Conservation (phyloP, 2,113 vertebrate species). For the Pachypanchax playfairii region DNA sequence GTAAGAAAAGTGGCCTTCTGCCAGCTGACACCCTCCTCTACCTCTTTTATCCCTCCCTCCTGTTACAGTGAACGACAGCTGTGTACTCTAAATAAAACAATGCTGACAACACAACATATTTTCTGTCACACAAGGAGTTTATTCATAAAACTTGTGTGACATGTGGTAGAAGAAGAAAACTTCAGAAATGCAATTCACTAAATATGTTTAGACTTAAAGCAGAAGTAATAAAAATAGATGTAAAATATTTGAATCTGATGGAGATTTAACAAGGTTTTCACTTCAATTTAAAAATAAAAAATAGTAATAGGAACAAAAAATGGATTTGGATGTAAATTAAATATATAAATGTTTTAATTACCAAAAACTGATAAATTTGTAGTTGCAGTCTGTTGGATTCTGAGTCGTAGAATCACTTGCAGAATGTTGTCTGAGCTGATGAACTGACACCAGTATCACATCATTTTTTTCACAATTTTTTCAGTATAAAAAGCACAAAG, state of each 20-base stretch:
- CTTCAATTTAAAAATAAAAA: background rate
- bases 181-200: background rate
- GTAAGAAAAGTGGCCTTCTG: slow-evolving; percentile 35
- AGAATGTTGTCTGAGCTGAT: too few relatives aligned
- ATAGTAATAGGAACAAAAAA: background rate
- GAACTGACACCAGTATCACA: too few relatives aligned
- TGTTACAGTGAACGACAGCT: slow-evolving; percentile 38
- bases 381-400: too few relatives aligned
- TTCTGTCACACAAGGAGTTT: slow-evolving; percentile 21
- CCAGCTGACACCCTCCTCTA: slow-evolving; percentile 4
- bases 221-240: background rate
- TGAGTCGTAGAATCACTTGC: too few relatives aligned
- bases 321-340: too few relatives aligned
- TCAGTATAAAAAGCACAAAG: slow-evolving; percentile 8
- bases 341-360: too few relatives aligned
- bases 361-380: too few relatives aligned
- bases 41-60: slow-evolving; percentile 11
- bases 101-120: slow-evolving; percentile 2
- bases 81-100: slow-evolving; percentile 30
- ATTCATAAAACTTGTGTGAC: slow-evolving; percentile 4
- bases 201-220: background rate
- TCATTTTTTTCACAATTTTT: too few relatives aligned
- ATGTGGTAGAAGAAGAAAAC: background rate
- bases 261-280: background rate
- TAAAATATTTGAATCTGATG: background rate